Evolutionary conservation across 2,797 vertebrate species (phyloP).

Genomic region (Sarcoramphus papa): DNA sequence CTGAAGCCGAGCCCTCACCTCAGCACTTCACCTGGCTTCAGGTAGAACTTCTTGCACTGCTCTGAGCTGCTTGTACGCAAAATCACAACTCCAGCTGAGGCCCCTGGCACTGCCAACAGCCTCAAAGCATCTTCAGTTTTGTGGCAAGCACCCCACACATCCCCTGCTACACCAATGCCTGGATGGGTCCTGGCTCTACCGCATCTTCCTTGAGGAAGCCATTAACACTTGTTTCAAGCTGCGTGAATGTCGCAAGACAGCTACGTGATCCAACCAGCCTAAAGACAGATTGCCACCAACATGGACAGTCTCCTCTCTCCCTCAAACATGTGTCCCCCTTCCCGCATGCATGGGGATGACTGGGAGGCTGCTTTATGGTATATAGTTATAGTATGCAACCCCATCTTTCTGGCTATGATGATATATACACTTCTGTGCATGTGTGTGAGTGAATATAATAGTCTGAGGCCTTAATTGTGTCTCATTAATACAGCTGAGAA

Average conservation of each 20-base stretch:
- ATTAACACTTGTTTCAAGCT: background rate
- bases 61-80: fast-evolving
- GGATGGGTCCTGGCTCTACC: background rate
- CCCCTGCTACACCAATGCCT: fast-evolving
- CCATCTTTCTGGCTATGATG: background rate
- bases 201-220: background rate
- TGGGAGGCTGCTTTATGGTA: background rate
- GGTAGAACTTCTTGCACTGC: fast-evolving
- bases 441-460: background rate
- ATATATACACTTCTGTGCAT: background rate
- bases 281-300: background rate
- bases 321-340: background rate
- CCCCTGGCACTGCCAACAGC: background rate
- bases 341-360: fast-evolving
- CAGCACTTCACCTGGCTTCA: background rate
- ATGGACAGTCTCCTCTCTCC: background rate
- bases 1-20: background rate
- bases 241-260: background rate
- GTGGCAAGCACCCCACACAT: background rate
- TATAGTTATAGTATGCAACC: background rate
- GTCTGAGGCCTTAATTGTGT: slow-evolving; percentile 51
- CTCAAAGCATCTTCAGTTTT: background rate
- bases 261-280: background rate
- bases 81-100: background rate
- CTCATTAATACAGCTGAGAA: slow-evolving; percentile 36